Evolutionary conservation across 2,797 vertebrate species (phyloP).

Genomic region (Epinephelus malabaricus): DNA sequence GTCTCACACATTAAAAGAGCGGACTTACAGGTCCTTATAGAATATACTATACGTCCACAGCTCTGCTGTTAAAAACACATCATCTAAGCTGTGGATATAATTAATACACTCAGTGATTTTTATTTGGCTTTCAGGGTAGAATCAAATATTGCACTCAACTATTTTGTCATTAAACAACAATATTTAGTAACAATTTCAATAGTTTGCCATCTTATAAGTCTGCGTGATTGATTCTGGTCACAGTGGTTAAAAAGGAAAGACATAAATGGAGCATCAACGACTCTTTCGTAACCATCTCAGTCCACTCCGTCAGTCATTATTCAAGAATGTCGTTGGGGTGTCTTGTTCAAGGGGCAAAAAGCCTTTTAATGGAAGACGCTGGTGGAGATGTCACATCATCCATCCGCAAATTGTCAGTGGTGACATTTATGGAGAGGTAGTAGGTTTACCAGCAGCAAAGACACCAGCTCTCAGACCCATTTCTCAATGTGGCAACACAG

Average conservation of each 20-base stretch:
- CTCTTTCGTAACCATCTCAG: constrained; percentile 26
- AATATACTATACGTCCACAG: not conserved
- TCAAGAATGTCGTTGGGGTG: constrained; percentile 37
- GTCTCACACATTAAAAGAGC: not conserved
- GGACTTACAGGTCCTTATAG: not conserved
- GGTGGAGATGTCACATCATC: constrained; percentile 38
- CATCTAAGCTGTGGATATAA: not conserved
- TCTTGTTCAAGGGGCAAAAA: constrained; percentile 33
- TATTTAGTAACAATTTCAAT: constrained; percentile 7
- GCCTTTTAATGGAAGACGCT: constrained; percentile 45
- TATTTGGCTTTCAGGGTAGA: not conserved
- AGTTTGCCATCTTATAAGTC: not conserved
- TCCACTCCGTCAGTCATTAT: constrained; percentile 36
- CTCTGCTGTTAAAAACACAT: not conserved
- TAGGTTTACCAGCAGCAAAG: constrained; percentile 26
- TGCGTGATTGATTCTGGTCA: constrained; percentile 14
- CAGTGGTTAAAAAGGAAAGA: constrained; percentile 15
- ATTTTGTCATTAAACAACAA: not conserved
- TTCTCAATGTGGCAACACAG: constrained; percentile 18
- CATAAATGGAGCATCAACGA: constrained; percentile 18
- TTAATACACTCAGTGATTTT: constrained; percentile 2
- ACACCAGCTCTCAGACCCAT: constrained; percentile 22
- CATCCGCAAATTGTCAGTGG: constrained; percentile 37
- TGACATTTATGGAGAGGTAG: constrained; percentile 56
- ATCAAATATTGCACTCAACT: not conserved